Evolutionary conservation across 2,113 vertebrate genomes (phyloP), one percentile per base, ranked within the genome.

Genomic region (Entelurus aequoreus): DNA sequence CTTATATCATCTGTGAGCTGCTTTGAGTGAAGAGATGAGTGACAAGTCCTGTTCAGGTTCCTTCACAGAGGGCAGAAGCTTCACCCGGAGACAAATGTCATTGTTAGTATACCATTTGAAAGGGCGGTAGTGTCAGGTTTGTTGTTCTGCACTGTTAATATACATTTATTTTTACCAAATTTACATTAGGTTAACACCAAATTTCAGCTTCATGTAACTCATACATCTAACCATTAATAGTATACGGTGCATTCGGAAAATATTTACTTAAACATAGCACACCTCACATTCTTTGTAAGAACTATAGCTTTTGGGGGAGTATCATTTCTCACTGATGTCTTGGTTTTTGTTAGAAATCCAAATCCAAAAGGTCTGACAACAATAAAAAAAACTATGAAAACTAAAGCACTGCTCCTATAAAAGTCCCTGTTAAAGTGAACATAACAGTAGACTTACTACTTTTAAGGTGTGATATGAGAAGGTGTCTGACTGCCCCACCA

Each of bases 11-110:
- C 79, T 78, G 76, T 81, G 77, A 68, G 68, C 69, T 70, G 76
- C 79, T 87, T 85, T 83, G 70, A 85, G 82, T 57, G 74, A 66
- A 62, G 42, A 77, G 74, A 79, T 76, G 77, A 79, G 78, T 73
- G 76, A 62, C 65, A 58, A 72, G 69, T 81, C 78, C 71, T 65
- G 66, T 80, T 69, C 62, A 78, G 81, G 76, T 68, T 78, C 66
- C 68, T 64, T 63, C 72, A 62, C 49, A 42, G 69, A 67, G 60
- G 15, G 14, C 48, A 13, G 7, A 65, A 44, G 53, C 58, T 54
- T 78, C 59, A 63, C 72, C 14, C 10, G 38, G 59, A 66, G n/a
- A 37, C 67, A 46, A 56, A 1, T 44, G 37, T 62, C 63, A 57
- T 62, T 67, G 10, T 62, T 46, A 49, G n/a, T 60, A 37, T 10